Evolutionary conservation across 1,140 invertebrate genomes (phyloP).

Genomic region (Bradynema listronoti): DNA sequence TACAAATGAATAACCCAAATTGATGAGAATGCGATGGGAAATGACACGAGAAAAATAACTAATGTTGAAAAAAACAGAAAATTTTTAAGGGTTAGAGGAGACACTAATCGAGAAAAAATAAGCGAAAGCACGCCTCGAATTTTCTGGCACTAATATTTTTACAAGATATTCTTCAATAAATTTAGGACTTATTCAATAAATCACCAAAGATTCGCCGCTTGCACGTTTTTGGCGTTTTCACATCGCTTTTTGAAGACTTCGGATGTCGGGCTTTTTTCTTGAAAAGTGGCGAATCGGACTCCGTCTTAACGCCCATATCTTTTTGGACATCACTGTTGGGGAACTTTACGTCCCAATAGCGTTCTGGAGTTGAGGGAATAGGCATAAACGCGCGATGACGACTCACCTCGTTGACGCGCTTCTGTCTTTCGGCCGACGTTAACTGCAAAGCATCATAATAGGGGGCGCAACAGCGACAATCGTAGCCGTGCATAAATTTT

Average conservation of each 20-base stretch:
- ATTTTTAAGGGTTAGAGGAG: neutral
- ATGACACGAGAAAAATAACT: no score
- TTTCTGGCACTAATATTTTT: no score
- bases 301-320: constrained; percentile 17
- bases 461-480: constrained; percentile 7
- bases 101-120: constrained; percentile 16
- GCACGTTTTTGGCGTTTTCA: neutral
- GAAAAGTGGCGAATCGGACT: constrained; percentile 31
- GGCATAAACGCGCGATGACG: constrained; percentile 4
- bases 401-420: constrained; percentile 2
- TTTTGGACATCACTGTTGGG: constrained; percentile 30
- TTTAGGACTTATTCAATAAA: constrained; percentile 19
- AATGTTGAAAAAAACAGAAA: no score
- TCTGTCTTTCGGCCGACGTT: neutral
- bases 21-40: no score
- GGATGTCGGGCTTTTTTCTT: constrained; percentile 15
- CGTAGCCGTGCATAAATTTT: constrained; percentile 11
- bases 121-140: no score
- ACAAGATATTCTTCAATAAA: constrained; percentile 16
- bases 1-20: no score
- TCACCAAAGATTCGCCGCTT: constrained; percentile 9
- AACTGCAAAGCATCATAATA: constrained; percentile 15
- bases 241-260: no score
- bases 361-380: neutral
- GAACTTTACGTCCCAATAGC: constrained; percentile 35